Evolutionary conservation across 1,140 invertebrate genomes (phyloP).

Genomic region (Phymorhynchus buccinoides): DNA sequence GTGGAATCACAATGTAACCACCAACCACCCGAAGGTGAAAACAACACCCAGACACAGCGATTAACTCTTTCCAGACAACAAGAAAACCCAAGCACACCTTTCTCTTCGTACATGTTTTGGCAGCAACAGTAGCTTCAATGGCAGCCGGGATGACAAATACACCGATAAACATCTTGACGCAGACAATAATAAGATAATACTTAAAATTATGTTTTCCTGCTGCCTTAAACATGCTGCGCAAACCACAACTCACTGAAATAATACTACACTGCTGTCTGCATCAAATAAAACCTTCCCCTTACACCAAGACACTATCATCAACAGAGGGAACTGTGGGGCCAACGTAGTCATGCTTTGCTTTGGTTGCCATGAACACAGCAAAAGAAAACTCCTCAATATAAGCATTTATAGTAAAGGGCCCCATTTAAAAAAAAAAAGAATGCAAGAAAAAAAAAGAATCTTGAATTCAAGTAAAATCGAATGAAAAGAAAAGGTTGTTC

Average conservation of each 20-base stretch:
- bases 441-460: not conserved
- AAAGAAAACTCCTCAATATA: no score
- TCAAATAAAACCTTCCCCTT: no score
- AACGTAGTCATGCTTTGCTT: no score
- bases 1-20: not conserved
- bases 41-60: not conserved
- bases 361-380: no score
- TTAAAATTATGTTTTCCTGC: not conserved
- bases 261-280: not conserved
- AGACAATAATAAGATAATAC: not conserved
- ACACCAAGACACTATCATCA: no score
- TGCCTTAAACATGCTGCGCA: not conserved
- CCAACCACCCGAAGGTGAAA: not conserved
- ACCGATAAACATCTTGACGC: not conserved
- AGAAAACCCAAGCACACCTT: not conserved
- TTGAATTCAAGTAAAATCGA: not conserved
- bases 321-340: no score
- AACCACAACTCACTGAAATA: not conserved
- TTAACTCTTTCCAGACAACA: not conserved
- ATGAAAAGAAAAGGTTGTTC: not conserved
- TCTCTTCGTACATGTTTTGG: conserved; percentile 2
- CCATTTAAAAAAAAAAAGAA: not conserved
- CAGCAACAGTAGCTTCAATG: conserved; percentile 2
- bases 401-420: not conserved
- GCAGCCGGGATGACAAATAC: not conserved